Evolutionary conservation across 2,113 vertebrate species (phyloP), one percentile per base, ranked within the genome.

Genomic region (Hyla sarda): DNA sequence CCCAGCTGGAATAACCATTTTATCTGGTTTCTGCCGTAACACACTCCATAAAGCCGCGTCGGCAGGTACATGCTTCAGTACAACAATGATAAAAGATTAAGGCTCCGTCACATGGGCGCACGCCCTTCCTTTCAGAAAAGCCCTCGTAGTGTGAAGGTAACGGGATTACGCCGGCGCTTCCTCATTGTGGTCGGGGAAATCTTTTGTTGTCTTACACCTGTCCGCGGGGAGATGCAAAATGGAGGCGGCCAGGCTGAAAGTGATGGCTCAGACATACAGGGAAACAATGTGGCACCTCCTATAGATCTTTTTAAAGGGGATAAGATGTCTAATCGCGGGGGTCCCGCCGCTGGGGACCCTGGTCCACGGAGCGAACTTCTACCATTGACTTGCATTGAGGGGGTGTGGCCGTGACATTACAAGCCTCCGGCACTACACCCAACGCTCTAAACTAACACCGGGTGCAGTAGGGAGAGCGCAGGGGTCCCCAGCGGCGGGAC

Each of bases 81-180:
- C 72, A 74, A 17, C 41, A 74, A 48, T 74, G 48, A 74, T 47
- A 25, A 25, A 25, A 74, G 37, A 74, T 48, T 76, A 76, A 19
- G 37, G 3, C 41, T 41, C 41, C 3, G 41, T 41, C 41, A 41
- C 41, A 41, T 41, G 41, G 41, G 74, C 47, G 25, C 14, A 73
- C 71, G 11, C 73, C 7, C 13, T 9, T 48, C n/a, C 73, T 75
- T 25, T 75, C 73, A 54, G 48, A 52, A 76, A 52, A 54, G 25
- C 74, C 17, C 74, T 11, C 30, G 74, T 48, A 41, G 19, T 45
- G 71, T 17, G 23, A 73, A 5, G 37, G 34, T 72, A 41, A 72
- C 45, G 23, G n/a, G 41, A 48, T 28, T 75, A 28, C 13, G 5
- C 5, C 9, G 9, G 23, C 23, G 23, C 34, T 13, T 47, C 71